Evolutionary conservation across 1,140 invertebrate species (phyloP).

Genomic region (Tigriopus japonicus): DNA sequence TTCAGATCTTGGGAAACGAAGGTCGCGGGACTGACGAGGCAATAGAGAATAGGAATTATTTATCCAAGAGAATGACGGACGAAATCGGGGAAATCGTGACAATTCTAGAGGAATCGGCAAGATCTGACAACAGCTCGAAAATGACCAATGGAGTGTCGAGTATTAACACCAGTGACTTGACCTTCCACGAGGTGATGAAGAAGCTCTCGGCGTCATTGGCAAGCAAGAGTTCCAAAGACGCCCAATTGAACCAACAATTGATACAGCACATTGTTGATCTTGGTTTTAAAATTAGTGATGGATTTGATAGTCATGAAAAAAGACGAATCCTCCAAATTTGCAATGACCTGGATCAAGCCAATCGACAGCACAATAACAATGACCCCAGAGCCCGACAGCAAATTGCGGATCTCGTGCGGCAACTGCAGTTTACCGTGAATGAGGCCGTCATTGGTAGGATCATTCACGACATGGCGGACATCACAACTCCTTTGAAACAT

Average conservation of each 20-base stretch:
- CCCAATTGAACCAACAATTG: slow-evolving; percentile 2
- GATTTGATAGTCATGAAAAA: slow-evolving; percentile 1
- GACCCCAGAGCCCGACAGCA: background rate
- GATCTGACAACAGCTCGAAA: background rate
- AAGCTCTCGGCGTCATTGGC: background rate
- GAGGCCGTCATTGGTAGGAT: slow-evolving; percentile 81
- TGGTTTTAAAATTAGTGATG: background rate
- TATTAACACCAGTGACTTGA: background rate
- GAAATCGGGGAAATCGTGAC: slow-evolving; percentile 97
- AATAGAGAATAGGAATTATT: slow-evolving; percentile 87
- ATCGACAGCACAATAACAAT: background rate
- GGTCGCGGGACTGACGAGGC: slow-evolving; percentile 81
- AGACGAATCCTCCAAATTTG: background rate
- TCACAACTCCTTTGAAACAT: slow-evolving; percentile 83
- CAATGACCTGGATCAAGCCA: slow-evolving; percentile 6
- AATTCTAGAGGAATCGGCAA: slow-evolving; percentile 49
- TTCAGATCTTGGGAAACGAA: slow-evolving; percentile 50
- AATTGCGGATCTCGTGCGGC: slow-evolving; percentile 38
- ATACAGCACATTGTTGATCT: background rate
- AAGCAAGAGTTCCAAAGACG: background rate
- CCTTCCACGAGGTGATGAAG: slow-evolving; percentile 13
- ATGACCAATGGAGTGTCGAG: background rate
- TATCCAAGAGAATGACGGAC: slow-evolving; percentile 84
- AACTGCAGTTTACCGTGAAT: slow-evolving; percentile 77
- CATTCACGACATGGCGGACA: slow-evolving; percentile 96